Evolutionary conservation across 2,797 vertebrate genomes (phyloP), one percentile per base, ranked within the genome.

Genomic region (Myotis pilosus): DNA sequence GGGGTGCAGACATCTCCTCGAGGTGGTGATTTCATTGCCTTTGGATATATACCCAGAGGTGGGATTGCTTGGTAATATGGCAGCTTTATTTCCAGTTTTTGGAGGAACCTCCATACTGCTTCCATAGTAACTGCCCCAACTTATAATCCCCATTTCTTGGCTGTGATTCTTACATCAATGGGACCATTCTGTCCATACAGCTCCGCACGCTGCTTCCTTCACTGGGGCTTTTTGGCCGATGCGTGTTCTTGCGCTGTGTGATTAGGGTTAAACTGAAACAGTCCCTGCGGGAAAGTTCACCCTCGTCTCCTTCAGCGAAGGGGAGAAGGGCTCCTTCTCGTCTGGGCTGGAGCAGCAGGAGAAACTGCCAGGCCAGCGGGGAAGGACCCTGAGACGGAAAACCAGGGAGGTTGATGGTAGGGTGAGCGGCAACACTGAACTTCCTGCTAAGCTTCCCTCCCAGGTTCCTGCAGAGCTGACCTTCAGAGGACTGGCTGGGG

Each of bases 111-210:
- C 36, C 7, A 17, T 20, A 22, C 55, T 16, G 28, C 53, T 53
- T 62, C 80, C 66, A 28, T 0, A 60, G 38, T 33, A 38, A 25
- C 41, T 49, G 80, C 12, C 28, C 62, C 80, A 13, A 19, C 33
- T 44, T 19, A 33, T 3, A 33, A 1, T 4, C 33, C 33, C 36
- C 9, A 2, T 53, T 85, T 79, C 88, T 41, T 28, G 64, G 81
- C 12, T 6, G 30, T 10, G 33, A 19, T 11, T 30, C 12, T 62
- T 11, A 66, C 3, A 12, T 3, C 68, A 13, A 64, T 0, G 8
- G 3, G 33, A 28, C 15, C n/a, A 1, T 20, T 22, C 38, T 0
- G 3, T n/a, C 47, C 57, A 25, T 0, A 10, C 3, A 23, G 3
- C 4, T 16, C 41, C 57, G 62, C 2, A 17, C 13, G 6, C 71